Evolutionary conservation across 2,797 vertebrate genomes (phyloP), one percentile per base, ranked within the genome.

Genomic region (Pterois miles): DNA sequence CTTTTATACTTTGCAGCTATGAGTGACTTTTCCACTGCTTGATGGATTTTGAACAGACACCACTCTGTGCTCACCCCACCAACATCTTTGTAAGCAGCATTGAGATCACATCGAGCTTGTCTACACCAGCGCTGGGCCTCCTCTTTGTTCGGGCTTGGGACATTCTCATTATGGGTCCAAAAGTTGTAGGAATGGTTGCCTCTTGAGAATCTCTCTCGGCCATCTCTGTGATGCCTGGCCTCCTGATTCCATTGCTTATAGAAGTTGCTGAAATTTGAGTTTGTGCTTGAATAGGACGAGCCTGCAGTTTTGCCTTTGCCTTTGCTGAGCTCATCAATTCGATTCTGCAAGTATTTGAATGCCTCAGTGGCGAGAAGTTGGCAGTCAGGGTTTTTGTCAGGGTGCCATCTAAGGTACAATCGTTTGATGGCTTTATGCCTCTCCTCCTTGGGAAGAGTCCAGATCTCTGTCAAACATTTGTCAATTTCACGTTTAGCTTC

Each of bases 21-120:
- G 53, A 96, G 92, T 65, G 96, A 91, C 80, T 97, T 96, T 83
- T 96, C 93, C 65, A 96, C 91, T 3, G 93, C 95, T 76, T 96
- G 95, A 64, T 96, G 95, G 48, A 95, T 88, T 89, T 96, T 97
- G 84, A 95, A 96, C 18, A 96, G 90, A 84, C 95, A 93, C 96
- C 96, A 97, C 75, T 97, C 96, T 4, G 95, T 94, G 73, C 85
- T 93, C 0, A 53, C 64, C 5, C 68, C 80, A 20, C 74, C 85
- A 5, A 33, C 82, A 38, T 93, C 93, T 12, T 88, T 89, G 27
- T 79, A 8, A 48, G 96, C 95, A n/a, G 96, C 94, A 13, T 36
- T 70, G 13, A 96, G 89, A 83, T 97, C 96, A 46, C 95, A 96
- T 48, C 89, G 88, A 40, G 96, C 96, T 91, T 97, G 96, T 81